A percentile compares a stretch with the other conserved stretches of the same genome.
phyloP scores from a whole-genome alignment of 23 tunicate species.

The Styela clava region DNA sequence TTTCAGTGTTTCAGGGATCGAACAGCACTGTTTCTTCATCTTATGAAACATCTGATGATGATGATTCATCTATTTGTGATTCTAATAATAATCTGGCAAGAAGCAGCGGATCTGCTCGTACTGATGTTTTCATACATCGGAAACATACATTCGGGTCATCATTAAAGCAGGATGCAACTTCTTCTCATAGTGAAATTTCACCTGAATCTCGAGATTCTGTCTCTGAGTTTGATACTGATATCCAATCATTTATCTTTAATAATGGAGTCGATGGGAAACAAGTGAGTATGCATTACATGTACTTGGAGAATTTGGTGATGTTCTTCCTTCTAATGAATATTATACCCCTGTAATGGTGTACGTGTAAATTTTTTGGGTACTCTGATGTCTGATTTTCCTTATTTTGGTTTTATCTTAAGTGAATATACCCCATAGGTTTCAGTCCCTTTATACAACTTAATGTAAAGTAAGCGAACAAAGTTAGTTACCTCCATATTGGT shows the following conservation, averaged over 20 bases:
- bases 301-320: no score
- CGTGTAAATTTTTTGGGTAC: no score
- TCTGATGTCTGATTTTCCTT: no score
- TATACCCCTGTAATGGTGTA: no score
- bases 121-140: background rate
- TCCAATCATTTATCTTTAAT: background rate
- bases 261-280: background rate
- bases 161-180: background rate
- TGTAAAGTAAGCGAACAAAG: no score
- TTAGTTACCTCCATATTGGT: no score
- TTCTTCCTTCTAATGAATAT: no score
- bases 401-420: no score
- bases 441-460: no score
- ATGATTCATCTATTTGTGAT: background rate
- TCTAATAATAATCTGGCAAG: background rate
- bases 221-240: background rate
- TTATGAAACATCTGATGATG: background rate
- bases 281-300: background rate
- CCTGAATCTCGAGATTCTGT: background rate
- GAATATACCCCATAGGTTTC: no score
- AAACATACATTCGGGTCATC: background rate
- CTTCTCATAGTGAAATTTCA: background rate
- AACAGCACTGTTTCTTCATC: background rate
- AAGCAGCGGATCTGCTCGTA: background rate
- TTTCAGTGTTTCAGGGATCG: background rate